These are phyloP conservation scores for Physocephala rufipes DNA, from an alignment of 2,888 invertebrate species.

Conservation along the genomic window DNA sequence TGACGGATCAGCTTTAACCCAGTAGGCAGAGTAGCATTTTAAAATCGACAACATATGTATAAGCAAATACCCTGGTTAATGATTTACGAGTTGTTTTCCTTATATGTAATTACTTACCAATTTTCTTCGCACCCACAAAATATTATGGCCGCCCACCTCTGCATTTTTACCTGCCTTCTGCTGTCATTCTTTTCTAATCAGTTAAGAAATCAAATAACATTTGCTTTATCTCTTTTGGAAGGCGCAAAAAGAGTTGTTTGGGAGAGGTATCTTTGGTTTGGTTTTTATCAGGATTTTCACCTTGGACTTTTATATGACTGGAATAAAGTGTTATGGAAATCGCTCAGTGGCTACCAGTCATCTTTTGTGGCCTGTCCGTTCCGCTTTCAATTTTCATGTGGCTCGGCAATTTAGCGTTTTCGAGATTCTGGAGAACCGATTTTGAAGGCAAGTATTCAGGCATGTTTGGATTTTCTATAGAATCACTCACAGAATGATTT, in stretches of 20 bases:
- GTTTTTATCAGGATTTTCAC: neutral
- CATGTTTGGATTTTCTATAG: neutral
- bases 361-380: conserved; percentile 75
- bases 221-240: too few relatives aligned
- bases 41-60: too few relatives aligned
- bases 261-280: neutral
- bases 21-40: too few relatives aligned
- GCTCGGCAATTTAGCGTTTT: conserved; percentile 76
- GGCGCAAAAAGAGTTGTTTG: neutral
- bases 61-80: too few relatives aligned
- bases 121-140: too few relatives aligned
- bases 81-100: too few relatives aligned
- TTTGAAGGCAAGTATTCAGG: conserved; percentile 67
- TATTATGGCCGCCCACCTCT: too few relatives aligned
- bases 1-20: too few relatives aligned
- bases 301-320: neutral
- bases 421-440: conserved; percentile 69
- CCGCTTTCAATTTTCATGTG: conserved; percentile 82
- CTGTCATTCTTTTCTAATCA: too few relatives aligned
- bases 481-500: neutral
- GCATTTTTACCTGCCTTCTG: too few relatives aligned
- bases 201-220: too few relatives aligned
- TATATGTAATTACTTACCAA: too few relatives aligned
- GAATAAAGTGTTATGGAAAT: conserved; percentile 34
- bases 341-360: conserved; percentile 67